A percentile compares a stretch with the other conserved stretches of the same genome.
Conservation (phyloP, 2,797 vertebrate genomes). For the Danio jaintianensis region DNA sequence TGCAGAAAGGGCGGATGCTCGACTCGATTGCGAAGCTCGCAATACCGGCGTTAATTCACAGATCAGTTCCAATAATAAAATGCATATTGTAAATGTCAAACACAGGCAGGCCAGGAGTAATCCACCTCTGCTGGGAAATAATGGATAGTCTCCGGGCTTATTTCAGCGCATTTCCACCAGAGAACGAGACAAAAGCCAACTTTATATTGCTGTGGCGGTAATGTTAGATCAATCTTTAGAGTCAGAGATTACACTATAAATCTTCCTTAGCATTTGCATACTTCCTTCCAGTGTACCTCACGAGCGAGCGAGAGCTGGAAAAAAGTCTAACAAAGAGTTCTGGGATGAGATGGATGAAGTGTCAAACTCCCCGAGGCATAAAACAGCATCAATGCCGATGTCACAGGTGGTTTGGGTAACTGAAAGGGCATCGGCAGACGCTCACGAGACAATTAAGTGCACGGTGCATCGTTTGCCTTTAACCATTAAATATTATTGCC, state of each 20-base stretch:
- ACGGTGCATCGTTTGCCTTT: slow-evolving; percentile 71
- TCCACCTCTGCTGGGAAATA: slow-evolving; percentile 81
- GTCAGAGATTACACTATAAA: slow-evolving; percentile 45
- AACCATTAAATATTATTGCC: slow-evolving; percentile 78
- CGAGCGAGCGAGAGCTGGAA: not conserved
- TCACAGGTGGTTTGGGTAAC: slow-evolving; percentile 14
- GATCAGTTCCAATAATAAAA: slow-evolving; percentile 86
- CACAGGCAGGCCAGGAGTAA: slow-evolving; percentile 75
- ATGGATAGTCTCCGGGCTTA: slow-evolving; percentile 74
- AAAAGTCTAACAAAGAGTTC: slow-evolving; percentile 27
- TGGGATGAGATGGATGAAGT: slow-evolving; percentile 20
- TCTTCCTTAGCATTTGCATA: slow-evolving; percentile 52
- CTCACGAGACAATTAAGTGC: slow-evolving; percentile 69
- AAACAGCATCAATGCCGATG: slow-evolving; percentile 40
- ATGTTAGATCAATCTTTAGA: slow-evolving; percentile 46
- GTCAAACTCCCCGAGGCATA: slow-evolving; percentile 19
- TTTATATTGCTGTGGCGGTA: slow-evolving; percentile 37
- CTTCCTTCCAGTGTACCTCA: slow-evolving; percentile 40
- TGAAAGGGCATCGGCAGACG: slow-evolving; percentile 62
- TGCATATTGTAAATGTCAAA: slow-evolving; percentile 86
- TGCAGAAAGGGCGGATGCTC: slow-evolving; percentile 72
- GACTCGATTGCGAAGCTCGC: slow-evolving; percentile 60
- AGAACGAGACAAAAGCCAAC: slow-evolving; percentile 50
- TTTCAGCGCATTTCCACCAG: slow-evolving; percentile 50
- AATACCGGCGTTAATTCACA: slow-evolving; percentile 81